A percentile compares a stretch with the other conserved stretches of the same genome.
These are phyloP conservation scores for Drosophila pandora DNA, from an alignment of 1,140 invertebrate genomes.

Conservation along the genomic window DNA sequence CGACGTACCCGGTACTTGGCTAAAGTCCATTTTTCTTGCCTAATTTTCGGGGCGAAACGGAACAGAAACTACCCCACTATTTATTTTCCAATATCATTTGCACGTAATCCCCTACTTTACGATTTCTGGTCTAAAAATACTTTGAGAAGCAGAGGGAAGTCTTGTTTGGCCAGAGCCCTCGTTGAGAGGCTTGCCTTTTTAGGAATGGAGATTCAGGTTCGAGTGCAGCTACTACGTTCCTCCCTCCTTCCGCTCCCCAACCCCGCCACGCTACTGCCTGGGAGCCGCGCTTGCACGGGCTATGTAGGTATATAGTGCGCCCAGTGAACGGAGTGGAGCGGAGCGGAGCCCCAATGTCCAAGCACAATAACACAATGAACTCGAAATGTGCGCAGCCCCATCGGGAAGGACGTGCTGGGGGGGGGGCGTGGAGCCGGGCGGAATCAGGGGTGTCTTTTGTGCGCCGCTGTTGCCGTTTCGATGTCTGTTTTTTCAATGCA, in stretches of 20 bases:
- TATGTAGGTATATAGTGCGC: slow-evolving; percentile 78
- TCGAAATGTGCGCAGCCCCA: slow-evolving; percentile 54
- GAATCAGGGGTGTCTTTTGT: slow-evolving; percentile 54
- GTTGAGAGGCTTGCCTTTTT: background rate
- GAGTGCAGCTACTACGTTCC: background rate
- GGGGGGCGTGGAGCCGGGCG: slow-evolving; percentile 3
- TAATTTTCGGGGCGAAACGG: too few species aligned
- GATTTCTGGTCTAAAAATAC: too few species aligned
- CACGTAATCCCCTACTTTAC: too few species aligned
- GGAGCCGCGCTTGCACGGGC: slow-evolving; percentile 57
- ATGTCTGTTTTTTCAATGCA: slow-evolving; percentile 36
- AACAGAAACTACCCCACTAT: too few species aligned
- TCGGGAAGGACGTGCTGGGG: slow-evolving; percentile 1
- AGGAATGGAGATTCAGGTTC: background rate
- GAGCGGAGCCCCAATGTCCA: slow-evolving; percentile 55
- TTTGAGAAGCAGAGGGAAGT: too few species aligned
- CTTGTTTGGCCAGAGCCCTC: too few species aligned
- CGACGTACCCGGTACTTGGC: too few species aligned
- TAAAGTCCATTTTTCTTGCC: too few species aligned
- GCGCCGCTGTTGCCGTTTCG: slow-evolving; percentile 55
- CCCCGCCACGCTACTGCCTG: slow-evolving; percentile 7
- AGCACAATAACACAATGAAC: slow-evolving; percentile 82
- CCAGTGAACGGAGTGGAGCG: slow-evolving; percentile 11
- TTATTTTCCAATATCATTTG: too few species aligned
- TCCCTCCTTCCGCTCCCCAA: background rate